Conservation (phyloP, 2,797 vertebrate species). For the Pitangus sulphuratus region DNA sequence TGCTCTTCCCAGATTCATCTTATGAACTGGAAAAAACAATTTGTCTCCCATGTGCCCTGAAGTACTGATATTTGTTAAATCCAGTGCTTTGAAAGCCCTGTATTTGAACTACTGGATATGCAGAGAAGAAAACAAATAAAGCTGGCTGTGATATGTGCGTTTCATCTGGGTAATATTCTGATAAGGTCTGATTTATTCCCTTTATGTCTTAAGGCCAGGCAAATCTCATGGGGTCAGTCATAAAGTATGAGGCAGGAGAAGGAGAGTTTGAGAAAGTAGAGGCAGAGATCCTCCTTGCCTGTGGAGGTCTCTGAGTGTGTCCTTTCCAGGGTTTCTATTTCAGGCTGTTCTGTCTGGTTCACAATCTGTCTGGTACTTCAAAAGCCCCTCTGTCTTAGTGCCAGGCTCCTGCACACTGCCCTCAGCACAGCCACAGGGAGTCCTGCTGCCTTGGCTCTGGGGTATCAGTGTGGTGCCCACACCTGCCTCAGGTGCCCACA, state of each 20-base stretch:
- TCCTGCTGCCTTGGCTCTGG: background rate
- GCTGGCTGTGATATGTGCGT: background rate
- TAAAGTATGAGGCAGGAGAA: background rate
- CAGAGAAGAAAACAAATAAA: slow-evolving; percentile 1
- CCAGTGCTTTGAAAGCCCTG: background rate
- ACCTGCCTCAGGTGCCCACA: background rate
- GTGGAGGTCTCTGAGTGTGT: background rate
- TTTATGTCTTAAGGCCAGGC: background rate
- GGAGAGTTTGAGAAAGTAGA: background rate
- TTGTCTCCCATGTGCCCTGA: background rate
- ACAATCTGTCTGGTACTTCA: background rate
- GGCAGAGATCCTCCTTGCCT: background rate
- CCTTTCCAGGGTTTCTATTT: background rate
- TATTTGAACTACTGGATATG: background rate
- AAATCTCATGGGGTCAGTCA: background rate
- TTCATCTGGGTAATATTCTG: background rate
- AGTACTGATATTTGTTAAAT: background rate
- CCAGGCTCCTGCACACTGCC: background rate
- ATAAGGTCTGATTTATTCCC: background rate
- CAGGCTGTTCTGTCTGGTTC: background rate
- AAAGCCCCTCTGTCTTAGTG: background rate
- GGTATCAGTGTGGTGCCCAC: background rate
- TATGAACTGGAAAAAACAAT: background rate
- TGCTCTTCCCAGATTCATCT: background rate
- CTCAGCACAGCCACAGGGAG: fast-evolving